Conservation (phyloP, 2,888 invertebrate genomes). For the Eupsilia transversa region DNA sequence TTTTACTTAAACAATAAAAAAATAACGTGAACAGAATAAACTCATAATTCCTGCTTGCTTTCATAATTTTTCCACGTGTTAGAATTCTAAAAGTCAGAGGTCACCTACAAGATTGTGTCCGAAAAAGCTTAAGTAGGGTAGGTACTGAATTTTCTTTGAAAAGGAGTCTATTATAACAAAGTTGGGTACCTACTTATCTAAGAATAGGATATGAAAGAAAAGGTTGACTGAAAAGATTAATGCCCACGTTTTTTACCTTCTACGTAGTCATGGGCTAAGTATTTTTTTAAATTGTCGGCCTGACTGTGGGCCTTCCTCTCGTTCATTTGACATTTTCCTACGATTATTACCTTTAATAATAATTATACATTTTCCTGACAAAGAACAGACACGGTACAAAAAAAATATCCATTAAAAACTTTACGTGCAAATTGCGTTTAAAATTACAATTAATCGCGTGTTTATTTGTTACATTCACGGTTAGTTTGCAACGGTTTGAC, state of each 20-base stretch:
- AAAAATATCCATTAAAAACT: neutral
- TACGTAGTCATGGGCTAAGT: neutral
- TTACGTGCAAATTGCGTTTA: conserved; percentile 27
- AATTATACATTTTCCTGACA: neutral
- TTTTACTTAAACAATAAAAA: neutral
- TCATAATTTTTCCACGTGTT: neutral
- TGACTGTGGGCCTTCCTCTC: neutral
- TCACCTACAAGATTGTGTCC: neutral
- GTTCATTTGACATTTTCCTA: neutral
- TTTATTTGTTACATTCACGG: conserved; percentile 32
- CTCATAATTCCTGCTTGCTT: neutral
- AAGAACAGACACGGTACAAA: neutral
- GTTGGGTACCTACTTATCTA: neutral
- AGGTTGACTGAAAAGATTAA: neutral
- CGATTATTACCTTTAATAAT: neutral
- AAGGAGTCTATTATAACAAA: neutral
- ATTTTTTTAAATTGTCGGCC: no score
- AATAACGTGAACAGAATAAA: neutral
- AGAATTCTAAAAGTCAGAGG: conserved; percentile 4
- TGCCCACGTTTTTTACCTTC: neutral
- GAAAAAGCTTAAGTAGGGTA: neutral
- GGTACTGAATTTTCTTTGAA: neutral
- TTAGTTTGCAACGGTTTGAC: conserved; percentile 43
- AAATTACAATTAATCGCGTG: conserved; percentile 39
- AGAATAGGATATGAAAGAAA: neutral